Percentiles rank a stretch among this genome's conserved stretches.
These are phyloP conservation scores for Acheta domesticus DNA, from an alignment of 2,888 invertebrate genomes.

Conservation along the genomic window DNA sequence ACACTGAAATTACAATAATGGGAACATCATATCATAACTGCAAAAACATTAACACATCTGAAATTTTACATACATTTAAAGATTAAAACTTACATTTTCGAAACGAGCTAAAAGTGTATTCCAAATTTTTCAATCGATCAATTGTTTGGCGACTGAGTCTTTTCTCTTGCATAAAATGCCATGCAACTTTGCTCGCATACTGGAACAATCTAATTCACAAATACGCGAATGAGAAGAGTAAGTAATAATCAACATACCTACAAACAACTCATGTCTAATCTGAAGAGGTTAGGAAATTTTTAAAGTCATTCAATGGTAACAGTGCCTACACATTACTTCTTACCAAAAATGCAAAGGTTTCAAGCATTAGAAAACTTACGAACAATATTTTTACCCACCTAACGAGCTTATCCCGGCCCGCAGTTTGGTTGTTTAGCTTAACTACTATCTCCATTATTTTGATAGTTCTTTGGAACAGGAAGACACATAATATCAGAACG, in stretches of 20 bases:
- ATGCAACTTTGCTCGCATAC: constrained; percentile 74
- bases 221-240: too few relatives aligned
- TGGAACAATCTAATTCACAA: constrained; percentile 66
- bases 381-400: constrained; percentile 46
- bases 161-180: constrained; percentile 69
- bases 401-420: constrained; percentile 56
- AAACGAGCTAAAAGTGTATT: constrained; percentile 78
- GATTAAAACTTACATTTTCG: constrained; percentile 67
- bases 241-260: too few relatives aligned
- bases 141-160: constrained; percentile 62
- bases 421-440: constrained; percentile 55
- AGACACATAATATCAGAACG: constrained; percentile 30
- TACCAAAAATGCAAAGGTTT: neutral
- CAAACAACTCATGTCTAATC: neutral
- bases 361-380: neutral
- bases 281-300: neutral
- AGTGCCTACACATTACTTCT: too few relatives aligned
- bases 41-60: constrained; percentile 33
- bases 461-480: constrained; percentile 21
- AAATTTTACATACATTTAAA: neutral
- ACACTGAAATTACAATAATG: constrained; percentile 58
- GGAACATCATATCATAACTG: too few relatives aligned
- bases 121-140: constrained; percentile 74
- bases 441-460: constrained; percentile 52
- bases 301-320: too few relatives aligned